A percentile compares a stretch with the other conserved stretches of the same genome.
phyloP scores from a whole-genome alignment of 1,140 invertebrate species.

The Subanguina moxae region DNA sequence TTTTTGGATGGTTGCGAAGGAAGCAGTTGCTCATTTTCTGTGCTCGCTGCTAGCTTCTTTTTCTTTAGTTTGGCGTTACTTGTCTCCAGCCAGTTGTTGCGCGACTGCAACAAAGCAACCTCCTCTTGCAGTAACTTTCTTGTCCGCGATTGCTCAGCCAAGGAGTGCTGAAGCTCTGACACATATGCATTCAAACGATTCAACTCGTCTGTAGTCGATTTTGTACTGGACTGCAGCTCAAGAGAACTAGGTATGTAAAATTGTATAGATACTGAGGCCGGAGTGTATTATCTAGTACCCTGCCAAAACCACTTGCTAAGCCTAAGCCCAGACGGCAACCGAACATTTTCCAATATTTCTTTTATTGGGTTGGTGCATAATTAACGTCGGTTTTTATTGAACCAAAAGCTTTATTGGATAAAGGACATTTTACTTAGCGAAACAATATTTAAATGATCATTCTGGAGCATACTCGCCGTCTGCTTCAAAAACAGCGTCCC shows the following conservation, averaged over 20 bases:
- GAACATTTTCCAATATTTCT: too few species aligned
- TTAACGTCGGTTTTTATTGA: too few species aligned
- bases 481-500: too few species aligned
- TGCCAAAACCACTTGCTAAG: too few species aligned
- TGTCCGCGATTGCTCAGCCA: constrained; percentile 1
- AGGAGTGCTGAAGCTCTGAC: constrained; percentile 14
- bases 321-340: too few species aligned
- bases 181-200: constrained; percentile 1
- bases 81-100: constrained; percentile 7
- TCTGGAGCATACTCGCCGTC: too few species aligned
- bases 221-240: constrained; percentile 23
- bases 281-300: too few species aligned
- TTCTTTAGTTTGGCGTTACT: background rate
- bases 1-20: constrained; percentile 12
- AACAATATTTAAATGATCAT: too few species aligned
- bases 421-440: too few species aligned
- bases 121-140: constrained; percentile 5
- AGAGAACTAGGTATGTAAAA: constrained; percentile 29
- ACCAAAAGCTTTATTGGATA: too few species aligned
- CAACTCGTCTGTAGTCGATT: constrained; percentile 21
- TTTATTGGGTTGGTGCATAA: too few species aligned
- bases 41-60: background rate
- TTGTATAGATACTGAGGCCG: constrained; percentile 11
- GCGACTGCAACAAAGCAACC: constrained; percentile 8
- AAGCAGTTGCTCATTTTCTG: constrained; percentile 16